phyloP scores from a whole-genome alignment of 2,888 invertebrate species.

The Athripsodes cinereus region DNA sequence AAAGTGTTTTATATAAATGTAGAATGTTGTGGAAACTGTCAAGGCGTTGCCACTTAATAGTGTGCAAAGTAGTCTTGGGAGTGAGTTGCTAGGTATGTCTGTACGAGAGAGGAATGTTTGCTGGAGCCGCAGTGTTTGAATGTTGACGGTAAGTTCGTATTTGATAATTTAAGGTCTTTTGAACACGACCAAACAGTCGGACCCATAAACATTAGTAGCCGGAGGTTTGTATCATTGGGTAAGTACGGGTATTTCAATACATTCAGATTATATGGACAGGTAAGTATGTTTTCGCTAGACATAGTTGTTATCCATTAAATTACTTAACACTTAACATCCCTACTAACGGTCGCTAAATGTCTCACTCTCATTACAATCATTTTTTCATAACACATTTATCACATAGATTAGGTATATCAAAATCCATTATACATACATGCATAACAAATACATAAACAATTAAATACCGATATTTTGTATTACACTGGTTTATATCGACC shows the following conservation, averaged over 20 bases:
- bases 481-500: no score
- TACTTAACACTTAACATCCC: no score
- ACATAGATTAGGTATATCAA: no score
- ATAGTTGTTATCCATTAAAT: no score
- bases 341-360: no score
- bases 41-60: not conserved
- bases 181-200: not conserved
- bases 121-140: conserved; percentile 6
- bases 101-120: conserved; percentile 5
- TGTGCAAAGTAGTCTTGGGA: conserved; percentile 7
- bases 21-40: not conserved
- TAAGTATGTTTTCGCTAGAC: conserved; percentile 5
- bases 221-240: conserved; percentile 16
- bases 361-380: no score
- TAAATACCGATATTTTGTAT: no score
- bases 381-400: no score
- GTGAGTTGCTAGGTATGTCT: not conserved
- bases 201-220: not conserved
- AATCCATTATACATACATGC: no score
- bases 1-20: not conserved
- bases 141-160: conserved; percentile 13
- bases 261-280: not conserved
- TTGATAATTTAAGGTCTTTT: not conserved
- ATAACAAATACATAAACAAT: no score
- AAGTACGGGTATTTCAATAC: conserved; percentile 2